phyloP scores from a whole-genome alignment of 2,888 invertebrate genomes.

The Bugula neritina region DNA sequence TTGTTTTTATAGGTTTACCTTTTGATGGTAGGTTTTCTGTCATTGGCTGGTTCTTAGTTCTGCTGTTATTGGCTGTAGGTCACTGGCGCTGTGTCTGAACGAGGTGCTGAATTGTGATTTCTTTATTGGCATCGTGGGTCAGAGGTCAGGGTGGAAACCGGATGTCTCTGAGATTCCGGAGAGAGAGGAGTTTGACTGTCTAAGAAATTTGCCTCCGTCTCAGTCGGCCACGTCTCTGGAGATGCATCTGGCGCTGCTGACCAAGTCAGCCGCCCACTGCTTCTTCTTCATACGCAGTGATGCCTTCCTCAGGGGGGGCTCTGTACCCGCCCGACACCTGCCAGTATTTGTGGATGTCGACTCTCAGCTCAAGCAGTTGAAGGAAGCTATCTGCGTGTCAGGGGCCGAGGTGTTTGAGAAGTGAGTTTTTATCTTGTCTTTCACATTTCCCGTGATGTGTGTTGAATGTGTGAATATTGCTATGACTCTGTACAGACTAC shows the following conservation, averaged over 20 bases:
- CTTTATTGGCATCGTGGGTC: slow-evolving; percentile 54
- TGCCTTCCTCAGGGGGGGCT: slow-evolving; percentile 33
- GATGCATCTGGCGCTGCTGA: slow-evolving; percentile 47
- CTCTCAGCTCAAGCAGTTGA: background rate
- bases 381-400: background rate
- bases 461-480: too few relatives aligned
- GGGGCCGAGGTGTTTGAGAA: background rate
- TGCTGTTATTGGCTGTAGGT: slow-evolving; percentile 37
- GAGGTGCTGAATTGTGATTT: slow-evolving; percentile 52
- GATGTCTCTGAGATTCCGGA: slow-evolving; percentile 42
- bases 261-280: slow-evolving; percentile 37
- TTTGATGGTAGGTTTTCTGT: too few relatives aligned
- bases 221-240: slow-evolving; percentile 55
- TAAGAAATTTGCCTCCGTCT: slow-evolving; percentile 44
- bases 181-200: slow-evolving; percentile 48
- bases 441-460: too few relatives aligned
- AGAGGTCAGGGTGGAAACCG: slow-evolving; percentile 53
- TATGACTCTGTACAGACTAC: too few relatives aligned
- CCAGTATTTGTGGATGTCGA: background rate
- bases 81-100: slow-evolving; percentile 51
- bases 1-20: background rate
- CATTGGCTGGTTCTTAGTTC: too few relatives aligned
- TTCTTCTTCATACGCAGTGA: slow-evolving; percentile 53
- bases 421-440: too few relatives aligned
- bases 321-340: background rate